phyloP scores from a whole-genome alignment of 2,888 invertebrate species.

The Aethes cnicana region DNA sequence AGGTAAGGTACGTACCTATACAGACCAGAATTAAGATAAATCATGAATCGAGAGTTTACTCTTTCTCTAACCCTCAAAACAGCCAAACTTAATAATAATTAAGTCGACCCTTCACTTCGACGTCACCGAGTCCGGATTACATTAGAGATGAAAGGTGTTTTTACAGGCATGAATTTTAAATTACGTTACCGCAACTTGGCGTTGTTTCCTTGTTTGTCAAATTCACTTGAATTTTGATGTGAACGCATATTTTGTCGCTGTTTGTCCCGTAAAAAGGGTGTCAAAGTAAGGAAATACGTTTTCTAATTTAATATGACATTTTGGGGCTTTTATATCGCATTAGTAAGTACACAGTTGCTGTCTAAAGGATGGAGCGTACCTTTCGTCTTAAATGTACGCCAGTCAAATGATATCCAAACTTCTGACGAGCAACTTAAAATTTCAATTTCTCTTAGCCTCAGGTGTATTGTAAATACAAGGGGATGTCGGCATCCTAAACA shows the following conservation, averaged over 20 bases:
- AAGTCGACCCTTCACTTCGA: not conserved
- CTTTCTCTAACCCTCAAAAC: not conserved
- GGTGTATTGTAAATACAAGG: conserved; percentile 60
- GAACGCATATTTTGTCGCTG: not conserved
- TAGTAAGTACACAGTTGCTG: no score
- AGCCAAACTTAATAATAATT: not conserved
- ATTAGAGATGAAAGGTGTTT: conserved; percentile 67
- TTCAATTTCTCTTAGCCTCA: conserved; percentile 46
- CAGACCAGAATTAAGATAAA: no score
- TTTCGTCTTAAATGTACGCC: no score
- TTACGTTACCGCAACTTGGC: conserved; percentile 53
- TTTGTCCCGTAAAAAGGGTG: not conserved
- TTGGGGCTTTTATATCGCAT: no score
- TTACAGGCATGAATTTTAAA: conserved; percentile 71
- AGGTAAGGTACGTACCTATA: no score
- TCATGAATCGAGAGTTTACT: no score
- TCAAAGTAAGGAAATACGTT: no score
- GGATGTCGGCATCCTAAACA: conserved; percentile 71
- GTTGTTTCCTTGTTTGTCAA: not conserved
- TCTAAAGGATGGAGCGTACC: no score
- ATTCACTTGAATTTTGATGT: conserved; percentile 2
- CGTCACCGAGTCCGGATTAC: conserved; percentile 30
- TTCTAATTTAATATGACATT: no score
- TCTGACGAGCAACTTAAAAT: conserved; percentile 44
- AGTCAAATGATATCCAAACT: conserved; percentile 53